phyloP scores from a whole-genome alignment of 2,113 vertebrate genomes.

The Lota lota region DNA sequence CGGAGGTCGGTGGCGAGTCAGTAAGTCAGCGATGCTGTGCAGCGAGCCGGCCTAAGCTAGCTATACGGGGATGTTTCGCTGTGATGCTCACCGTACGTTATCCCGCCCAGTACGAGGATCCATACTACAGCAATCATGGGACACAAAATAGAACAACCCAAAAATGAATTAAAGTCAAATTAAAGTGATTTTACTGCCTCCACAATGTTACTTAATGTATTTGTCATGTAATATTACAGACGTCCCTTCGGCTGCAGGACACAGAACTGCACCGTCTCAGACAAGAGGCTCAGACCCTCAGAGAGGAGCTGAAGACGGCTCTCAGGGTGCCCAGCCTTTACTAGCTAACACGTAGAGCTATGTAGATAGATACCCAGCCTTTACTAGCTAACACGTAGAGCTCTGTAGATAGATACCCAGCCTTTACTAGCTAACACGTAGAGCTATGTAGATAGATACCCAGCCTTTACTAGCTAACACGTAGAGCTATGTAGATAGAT shows the following conservation, averaged over 20 bases:
- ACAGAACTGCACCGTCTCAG: constrained; percentile 92
- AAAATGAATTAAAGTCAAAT: too few species aligned
- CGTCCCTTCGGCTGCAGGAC: constrained; percentile 85
- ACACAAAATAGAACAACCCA: too few species aligned
- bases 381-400: too few species aligned
- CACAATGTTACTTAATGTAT: not conserved
- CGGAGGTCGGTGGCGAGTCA: constrained; percentile 78
- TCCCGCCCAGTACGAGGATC: too few species aligned
- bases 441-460: too few species aligned
- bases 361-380: too few species aligned
- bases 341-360: not conserved
- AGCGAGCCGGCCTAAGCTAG: not conserved
- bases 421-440: too few species aligned
- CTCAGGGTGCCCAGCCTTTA: constrained; percentile 72
- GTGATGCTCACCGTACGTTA: not conserved
- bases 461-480: too few species aligned
- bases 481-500: too few species aligned
- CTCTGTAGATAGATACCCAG: too few species aligned
- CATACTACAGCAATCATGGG: too few species aligned
- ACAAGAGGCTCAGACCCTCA: constrained; percentile 88
- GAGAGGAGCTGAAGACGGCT: constrained; percentile 85
- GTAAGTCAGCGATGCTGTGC: too few species aligned
- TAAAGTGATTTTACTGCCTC: not conserved
- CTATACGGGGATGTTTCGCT: not conserved
- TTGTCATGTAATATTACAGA: constrained; percentile 63